Conservation (phyloP, 2,797 vertebrate genomes). For the Erethizon dorsatum region DNA sequence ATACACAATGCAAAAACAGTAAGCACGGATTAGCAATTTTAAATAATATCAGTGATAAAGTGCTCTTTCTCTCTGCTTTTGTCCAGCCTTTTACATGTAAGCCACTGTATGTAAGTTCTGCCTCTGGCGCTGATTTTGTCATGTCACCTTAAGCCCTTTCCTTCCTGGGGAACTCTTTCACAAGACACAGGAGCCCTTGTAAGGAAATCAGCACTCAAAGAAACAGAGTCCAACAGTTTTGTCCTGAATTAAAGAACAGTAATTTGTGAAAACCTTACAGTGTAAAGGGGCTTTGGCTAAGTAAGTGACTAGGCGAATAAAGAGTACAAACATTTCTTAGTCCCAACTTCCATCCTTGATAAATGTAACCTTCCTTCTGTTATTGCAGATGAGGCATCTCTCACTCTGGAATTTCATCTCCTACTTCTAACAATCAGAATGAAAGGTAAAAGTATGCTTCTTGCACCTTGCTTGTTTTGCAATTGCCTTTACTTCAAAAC, state of each 20-base stretch:
- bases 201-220: not conserved
- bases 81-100: not conserved
- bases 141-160: not conserved
- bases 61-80: not conserved
- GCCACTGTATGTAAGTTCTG: not conserved
- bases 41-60: not conserved
- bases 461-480: not conserved
- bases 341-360: not conserved
- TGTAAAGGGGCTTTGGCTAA: no score
- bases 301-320: not conserved
- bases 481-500: not conserved
- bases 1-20: not conserved
- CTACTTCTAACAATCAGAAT: not conserved
- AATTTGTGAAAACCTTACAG: not conserved
- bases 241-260: not conserved
- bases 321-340: not conserved
- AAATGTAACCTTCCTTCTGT: not conserved
- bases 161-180: not conserved
- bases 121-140: not conserved
- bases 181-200: rapidly evolving
- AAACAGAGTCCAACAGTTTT: not conserved
- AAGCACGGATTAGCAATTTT: not conserved
- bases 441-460: not conserved
- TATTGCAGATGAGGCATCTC: not conserved
- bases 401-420: no score